Evolutionary conservation across 1,140 invertebrate genomes (phyloP), one percentile per base, ranked within the genome.

Genomic region (honey bee (Apis mellifera)): DNA sequence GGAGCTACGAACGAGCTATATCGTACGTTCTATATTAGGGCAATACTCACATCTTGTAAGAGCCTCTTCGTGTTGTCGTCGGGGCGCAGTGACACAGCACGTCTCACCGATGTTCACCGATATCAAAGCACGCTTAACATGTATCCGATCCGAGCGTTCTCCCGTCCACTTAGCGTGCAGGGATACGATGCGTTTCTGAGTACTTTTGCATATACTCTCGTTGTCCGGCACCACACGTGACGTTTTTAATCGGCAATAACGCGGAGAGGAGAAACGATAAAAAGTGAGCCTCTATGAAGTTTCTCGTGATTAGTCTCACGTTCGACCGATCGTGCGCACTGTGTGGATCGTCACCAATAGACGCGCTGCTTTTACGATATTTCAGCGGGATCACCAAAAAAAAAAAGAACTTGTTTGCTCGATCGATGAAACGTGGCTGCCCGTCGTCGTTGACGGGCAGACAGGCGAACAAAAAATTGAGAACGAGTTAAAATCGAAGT

Each of bases 21-120:
- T 52, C 8, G 21, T 66, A 9, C 48, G n/a, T 19, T 59, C 19
- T 23, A 48, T 23, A 42, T 55, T 5, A 52, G 59, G 2, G 17
- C 7, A 32, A 32, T 87, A 87, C 86, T 87, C 78, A 87, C 86
- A 64, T 77, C 48, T 68, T 79, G 68, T 79, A 86, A 76, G 66
- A 78, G 86, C 59, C 64, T 87, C 68, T 84, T 54, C 77, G 59
- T 21, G 59, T 76, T 15, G 85, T 81, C 64, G 84, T 84, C 86
- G 85, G 85, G 86, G 68, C 86, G 76, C 85, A 71, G 65, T 68
- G 76, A 72, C 72, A 81, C 81, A 54, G 72, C 85, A 86, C 86
- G 82, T 83, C 74, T 87, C 84, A 77, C 84, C 42, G 77, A 55
- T 80, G 42, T 70, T 82, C 82, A 52, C 78, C 50, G 76, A 62